Evolutionary conservation across 2,113 vertebrate species (phyloP).

Genomic region (Telmatochromis sp.): DNA sequence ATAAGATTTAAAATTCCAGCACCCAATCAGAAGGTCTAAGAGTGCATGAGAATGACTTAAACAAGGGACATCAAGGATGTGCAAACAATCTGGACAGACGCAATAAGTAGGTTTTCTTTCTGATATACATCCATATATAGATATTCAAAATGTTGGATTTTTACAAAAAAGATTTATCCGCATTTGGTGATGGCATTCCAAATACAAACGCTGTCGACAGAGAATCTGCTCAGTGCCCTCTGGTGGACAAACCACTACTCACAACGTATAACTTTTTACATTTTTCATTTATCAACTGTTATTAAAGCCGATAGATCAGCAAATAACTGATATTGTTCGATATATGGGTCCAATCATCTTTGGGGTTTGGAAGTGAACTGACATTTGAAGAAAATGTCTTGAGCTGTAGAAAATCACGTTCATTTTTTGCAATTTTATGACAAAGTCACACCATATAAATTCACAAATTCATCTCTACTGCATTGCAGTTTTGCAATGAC

Average conservation of each 20-base stretch:
- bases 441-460: not conserved
- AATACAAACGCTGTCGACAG: accelerated
- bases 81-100: not conserved
- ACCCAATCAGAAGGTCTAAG: not conserved
- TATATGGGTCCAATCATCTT: not conserved
- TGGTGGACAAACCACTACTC: not conserved
- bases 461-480: not conserved
- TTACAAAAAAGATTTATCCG: not conserved
- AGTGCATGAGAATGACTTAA: not conserved
- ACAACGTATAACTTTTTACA: not conserved
- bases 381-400: not conserved
- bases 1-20: not conserved
- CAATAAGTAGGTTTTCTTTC: not conserved
- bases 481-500: not conserved
- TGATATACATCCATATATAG: not conserved
- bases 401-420: not conserved
- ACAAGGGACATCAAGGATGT: not conserved
- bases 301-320: not conserved
- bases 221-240: not conserved
- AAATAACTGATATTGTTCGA: not conserved
- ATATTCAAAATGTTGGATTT: not conserved
- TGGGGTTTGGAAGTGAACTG: not conserved
- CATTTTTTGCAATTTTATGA: not conserved
- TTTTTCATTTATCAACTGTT: not conserved
- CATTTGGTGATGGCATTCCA: not conserved